phyloP scores from a whole-genome alignment of 1,140 invertebrate species.

The Heterodera schachtii region DNA sequence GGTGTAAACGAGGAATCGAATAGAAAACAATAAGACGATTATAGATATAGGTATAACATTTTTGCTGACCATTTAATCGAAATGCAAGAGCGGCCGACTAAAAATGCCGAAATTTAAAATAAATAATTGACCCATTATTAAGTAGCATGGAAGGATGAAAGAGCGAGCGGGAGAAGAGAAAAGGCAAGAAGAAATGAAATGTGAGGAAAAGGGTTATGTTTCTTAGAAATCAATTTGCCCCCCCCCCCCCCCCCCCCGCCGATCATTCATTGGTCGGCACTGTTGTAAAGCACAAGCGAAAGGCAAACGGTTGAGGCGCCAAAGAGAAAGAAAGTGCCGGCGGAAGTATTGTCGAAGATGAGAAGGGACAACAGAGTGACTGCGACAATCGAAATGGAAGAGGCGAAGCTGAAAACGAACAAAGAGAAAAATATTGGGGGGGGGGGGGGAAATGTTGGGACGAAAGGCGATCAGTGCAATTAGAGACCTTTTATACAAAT shows the following conservation, averaged over 20 bases:
- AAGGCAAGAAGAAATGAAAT: neutral
- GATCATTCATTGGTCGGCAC: conserved; percentile 51
- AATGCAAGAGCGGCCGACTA: too few relatives aligned
- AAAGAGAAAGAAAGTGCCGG: conserved; percentile 56
- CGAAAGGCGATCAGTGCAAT: conserved; percentile 6
- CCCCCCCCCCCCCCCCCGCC: too few relatives aligned
- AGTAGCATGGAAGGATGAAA: neutral
- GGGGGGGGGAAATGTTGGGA: neutral
- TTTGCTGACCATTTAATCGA: too few relatives aligned
- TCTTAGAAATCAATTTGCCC: neutral
- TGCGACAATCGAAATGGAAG: conserved; percentile 62
- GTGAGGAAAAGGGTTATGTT: too few relatives aligned
- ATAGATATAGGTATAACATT: too few relatives aligned
- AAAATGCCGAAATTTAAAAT: too few relatives aligned
- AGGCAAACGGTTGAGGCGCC: conserved; percentile 56
- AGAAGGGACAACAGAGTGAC: conserved; percentile 59
- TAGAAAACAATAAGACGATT: too few relatives aligned
- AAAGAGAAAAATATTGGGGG: conserved; percentile 7
- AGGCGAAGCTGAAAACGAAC: conserved; percentile 54
- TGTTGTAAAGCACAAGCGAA: conserved; percentile 63
- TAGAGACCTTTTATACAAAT: conserved; percentile 56
- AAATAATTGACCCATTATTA: neutral
- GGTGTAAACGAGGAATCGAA: too few relatives aligned
- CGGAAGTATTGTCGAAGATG: conserved; percentile 50
- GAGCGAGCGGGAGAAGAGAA: neutral